Base-by-base conservation (phyloP, 2,888 invertebrate species). In the Cephonodes hylas region DNA sequence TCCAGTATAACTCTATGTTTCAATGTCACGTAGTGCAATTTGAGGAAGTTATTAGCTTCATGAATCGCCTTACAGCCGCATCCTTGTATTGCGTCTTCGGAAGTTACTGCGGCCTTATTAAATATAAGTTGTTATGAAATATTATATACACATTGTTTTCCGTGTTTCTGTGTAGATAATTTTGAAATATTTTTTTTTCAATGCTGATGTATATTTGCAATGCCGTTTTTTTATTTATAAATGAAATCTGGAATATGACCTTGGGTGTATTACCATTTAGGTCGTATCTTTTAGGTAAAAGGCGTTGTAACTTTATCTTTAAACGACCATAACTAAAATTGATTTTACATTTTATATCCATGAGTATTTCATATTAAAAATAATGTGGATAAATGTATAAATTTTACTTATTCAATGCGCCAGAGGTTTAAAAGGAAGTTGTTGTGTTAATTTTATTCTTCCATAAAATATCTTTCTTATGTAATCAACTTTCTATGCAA, bases 1-100 rank as follows among this genome's bases (percentile, higher is more conserved):
- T 68, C 66, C 64, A 66, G 46, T 66, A 67, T 45, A 64, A 65
- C 64, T 73, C 61, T 63, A 66, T 66, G 61, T 60, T 34, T 72
- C 64, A 66, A 62, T 69, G 56, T 58, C 53, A 48, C 31, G 44
- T 62, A 45, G 42, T 62, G 42, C 62, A 42, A 58, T 53, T 60
- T 63, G 56, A 59, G 63, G 63, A 63, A 63, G 63, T 63, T 59
- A 57, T 59, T 63, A 63, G 38, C 53, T 31, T 57, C 42, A 60
- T 60, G 48, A 60, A 56, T 60, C 42, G 42, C 63, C 53, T 59
- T 46, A 48, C 63, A 56, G 56, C 59, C 18, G 25, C 59, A 63
- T 63, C 63, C 63, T 63, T 63, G 63, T 60, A 58, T 61, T 61
- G 56, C 63, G 63, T 63, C 63, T 63, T 63, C 63, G 63, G 63